Evolutionary conservation across 2,797 vertebrate species (phyloP), one percentile per base, ranked within the genome.

Genomic region (Chelon labrosus): DNA sequence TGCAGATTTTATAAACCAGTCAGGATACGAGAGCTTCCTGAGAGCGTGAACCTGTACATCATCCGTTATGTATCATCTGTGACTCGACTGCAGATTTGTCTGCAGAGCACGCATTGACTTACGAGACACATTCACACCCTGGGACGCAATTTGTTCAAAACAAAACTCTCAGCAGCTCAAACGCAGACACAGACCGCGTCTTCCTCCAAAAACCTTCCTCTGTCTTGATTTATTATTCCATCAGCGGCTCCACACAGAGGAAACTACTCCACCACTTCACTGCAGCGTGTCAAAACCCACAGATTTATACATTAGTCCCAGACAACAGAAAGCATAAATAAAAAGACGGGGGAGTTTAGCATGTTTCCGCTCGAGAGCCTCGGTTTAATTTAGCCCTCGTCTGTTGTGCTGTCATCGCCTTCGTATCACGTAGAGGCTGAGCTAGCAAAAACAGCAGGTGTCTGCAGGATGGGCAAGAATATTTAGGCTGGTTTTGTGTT

Each of bases 161-260:
- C 39, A 61, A 31, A 60, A 78, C 58, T n/a, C 13, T 47, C 59
- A 37, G 58, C 67, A 44, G 69, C 70, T 66, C 46, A 4, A 20
- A 51, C 31, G 49, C 65, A 52, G 63, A 68, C 54, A 17, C 22
- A 22, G 41, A 38, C 65, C 66, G 74, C n/a, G 16, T 68, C 72
- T 77, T 64, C 66, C 63, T 67, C 75, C 31, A 27, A 59, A 62
- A 31, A 31, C 31, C 31, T 7, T 46, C 58, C 54, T 66, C 57
- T 60, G 14, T 19, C 27, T 38, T 66, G 2, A 86, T 74, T 85
- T 81, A 81, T 82, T 82, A 88, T 87, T 73, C 85, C 78, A 80
- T 83, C 80, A 77, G 70, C 16, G 3, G 49, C 61, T 77, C 52
- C 63, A 14, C 38, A 76, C 75, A 46, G 51, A 35, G 27, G 38